phyloP scores from a whole-genome alignment of 2,113 vertebrate genomes.

The Naja naja region DNA sequence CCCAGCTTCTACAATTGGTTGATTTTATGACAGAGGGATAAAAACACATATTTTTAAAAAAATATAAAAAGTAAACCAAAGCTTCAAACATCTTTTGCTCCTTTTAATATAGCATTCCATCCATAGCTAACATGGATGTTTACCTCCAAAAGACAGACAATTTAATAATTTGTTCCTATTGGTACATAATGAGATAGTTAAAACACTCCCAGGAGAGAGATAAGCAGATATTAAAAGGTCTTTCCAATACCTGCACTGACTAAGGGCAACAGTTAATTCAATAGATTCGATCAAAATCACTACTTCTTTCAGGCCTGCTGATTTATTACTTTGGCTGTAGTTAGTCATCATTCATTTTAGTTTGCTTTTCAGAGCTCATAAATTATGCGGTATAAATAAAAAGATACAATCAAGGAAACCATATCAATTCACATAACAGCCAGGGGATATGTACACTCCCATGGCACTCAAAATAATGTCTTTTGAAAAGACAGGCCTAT shows the following conservation, averaged over 20 bases:
- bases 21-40: not conserved
- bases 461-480: conserved; percentile 78
- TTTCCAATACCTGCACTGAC: conserved; percentile 92
- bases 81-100: conserved; percentile 50
- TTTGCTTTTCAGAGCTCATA: conserved; percentile 89
- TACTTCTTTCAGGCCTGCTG: conserved; percentile 81
- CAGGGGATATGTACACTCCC: conserved; percentile 75
- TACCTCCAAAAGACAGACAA: conserved; percentile 72
- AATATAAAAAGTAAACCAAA: conserved; percentile 25
- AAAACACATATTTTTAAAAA: not conserved
- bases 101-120: conserved; percentile 39
- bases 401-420: conserved; percentile 95
- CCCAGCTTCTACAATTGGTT: not conserved
- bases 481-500: conserved; percentile 81
- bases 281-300: conserved; percentile 95
- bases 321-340: conserved; percentile 88
- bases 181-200: conserved; percentile 78
- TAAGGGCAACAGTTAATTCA: conserved; percentile 93
- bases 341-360: conserved; percentile 83
- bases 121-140: conserved; percentile 68
- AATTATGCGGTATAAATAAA: conserved; percentile 99
- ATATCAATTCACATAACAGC: conserved; percentile 86
- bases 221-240: conserved; percentile 96
- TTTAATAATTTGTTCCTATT: conserved; percentile 79
- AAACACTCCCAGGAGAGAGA: conserved; percentile 80